Base-by-base conservation (phyloP, 1,140 invertebrate species). In the Hyles euphorbiae region DNA sequence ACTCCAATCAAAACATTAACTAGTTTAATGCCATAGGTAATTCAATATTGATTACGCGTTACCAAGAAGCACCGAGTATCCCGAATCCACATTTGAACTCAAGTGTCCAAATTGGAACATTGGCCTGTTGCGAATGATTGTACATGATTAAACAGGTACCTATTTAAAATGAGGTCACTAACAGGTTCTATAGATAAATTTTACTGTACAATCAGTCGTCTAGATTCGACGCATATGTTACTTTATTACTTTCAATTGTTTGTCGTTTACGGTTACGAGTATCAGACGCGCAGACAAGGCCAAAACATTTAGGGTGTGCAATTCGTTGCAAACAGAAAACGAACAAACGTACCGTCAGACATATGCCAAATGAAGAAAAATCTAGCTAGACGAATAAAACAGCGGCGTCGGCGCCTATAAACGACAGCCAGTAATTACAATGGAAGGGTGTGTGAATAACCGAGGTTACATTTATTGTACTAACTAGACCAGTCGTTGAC, bases 181-280 rank as follows among this genome's bases (percentile, higher is more conserved):
- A 34, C 50, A 52, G 50, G 50, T 34, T 52, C 22, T n/a, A 52
- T 52, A 9, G 45, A 57, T 22, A 51, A 56, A 44, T 62, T 61
- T 62, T 53, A 59, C 47, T 61, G 47, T 58, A n/a, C 58, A 65
- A 72, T 70, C 63, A 64, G 56, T 60, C 67, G 70, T 65, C 64
- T 63, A 61, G 56, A 60, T 67, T 65, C 64, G 54, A 64, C 58
- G 57, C 62, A 59, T 65, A 62, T 58, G 63, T 72, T 56, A 70
- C 62, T 76, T 76, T 72, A 78, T 81, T 79, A 74, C 73, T 70
- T 72, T 71, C 74, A 81, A 80, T 81, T 83, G 77, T 81, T 76
- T 69, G 60, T 76, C 77, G 60, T 78, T 72, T 78, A 76, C 73
- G 72, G 76, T 53, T 44, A 69, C 61, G 60, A 61, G 67, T 54